These are phyloP conservation scores for Diplogasteroides magnus DNA, from an alignment of 1,140 invertebrate species.

Conservation along the genomic window DNA sequence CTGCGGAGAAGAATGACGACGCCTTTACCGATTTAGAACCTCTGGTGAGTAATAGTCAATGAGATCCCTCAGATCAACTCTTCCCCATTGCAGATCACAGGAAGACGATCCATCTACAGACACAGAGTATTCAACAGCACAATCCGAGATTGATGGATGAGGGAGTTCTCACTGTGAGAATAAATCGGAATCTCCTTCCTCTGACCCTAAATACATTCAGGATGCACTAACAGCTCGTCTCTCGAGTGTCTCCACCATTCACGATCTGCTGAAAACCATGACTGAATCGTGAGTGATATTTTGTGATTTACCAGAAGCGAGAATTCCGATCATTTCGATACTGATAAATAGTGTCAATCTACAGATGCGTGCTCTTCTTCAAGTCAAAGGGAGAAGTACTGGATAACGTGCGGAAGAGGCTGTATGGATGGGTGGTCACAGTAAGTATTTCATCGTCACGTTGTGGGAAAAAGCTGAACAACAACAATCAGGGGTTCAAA, in stretches of 20 bases:
- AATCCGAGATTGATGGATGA: background rate
- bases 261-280: background rate
- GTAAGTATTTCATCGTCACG: background rate
- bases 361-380: background rate
- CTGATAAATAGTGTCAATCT: too few species aligned
- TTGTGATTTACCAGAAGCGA: too few species aligned
- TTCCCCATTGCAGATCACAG: background rate
- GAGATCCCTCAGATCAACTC: too few species aligned
- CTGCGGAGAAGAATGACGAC: too few species aligned
- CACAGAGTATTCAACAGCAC: background rate
- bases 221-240: background rate
- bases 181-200: too few species aligned
- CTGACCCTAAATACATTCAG: background rate
- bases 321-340: too few species aligned
- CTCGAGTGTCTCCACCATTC: background rate
- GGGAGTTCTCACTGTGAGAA: background rate
- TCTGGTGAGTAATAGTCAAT: too few species aligned
- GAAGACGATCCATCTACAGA: background rate
- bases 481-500: too few species aligned
- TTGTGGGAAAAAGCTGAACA: too few species aligned
- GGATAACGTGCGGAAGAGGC: background rate
- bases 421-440: background rate
- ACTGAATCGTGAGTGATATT: background rate
- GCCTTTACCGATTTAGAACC: too few species aligned
- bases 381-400: background rate